phyloP scores from a whole-genome alignment of 2,888 invertebrate genomes.

The Orthosia gracilis region DNA sequence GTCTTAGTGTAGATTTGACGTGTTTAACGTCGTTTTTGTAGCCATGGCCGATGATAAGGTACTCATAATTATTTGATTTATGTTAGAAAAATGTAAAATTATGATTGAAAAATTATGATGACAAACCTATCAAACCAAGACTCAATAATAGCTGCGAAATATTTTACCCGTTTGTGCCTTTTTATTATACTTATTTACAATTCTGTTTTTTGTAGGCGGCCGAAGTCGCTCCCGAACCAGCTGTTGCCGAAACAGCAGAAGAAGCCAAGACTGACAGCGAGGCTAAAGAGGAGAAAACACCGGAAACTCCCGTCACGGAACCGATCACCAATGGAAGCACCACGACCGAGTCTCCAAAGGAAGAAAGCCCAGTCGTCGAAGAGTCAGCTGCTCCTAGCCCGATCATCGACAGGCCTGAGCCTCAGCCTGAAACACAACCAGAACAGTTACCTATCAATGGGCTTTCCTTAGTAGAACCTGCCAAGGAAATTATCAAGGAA shows the following conservation, averaged over 20 bases:
- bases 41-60: slow-evolving; percentile 85
- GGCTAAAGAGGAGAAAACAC: slow-evolving; percentile 84
- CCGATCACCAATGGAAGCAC: slow-evolving; percentile 87
- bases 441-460: slow-evolving; percentile 86
- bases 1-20: slow-evolving; percentile 74
- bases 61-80: slow-evolving; percentile 44
- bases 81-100: background rate
- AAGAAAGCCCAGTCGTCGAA: slow-evolving; percentile 68
- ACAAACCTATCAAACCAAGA: too few species aligned
- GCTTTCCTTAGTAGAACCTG: slow-evolving; percentile 83
- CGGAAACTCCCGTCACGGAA: slow-evolving; percentile 89
- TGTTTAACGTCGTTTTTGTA: slow-evolving; percentile 65
- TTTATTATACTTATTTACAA: slow-evolving; percentile 1
- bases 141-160: background rate
- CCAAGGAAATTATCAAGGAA: slow-evolving; percentile 74
- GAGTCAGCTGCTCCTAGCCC: slow-evolving; percentile 69
- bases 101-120: too few species aligned
- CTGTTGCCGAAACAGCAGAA: slow-evolving; percentile 77
- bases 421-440: slow-evolving; percentile 76
- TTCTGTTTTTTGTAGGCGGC: slow-evolving; percentile 80
- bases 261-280: slow-evolving; percentile 80
- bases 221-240: slow-evolving; percentile 82
- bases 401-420: slow-evolving; percentile 74
- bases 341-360: slow-evolving; percentile 84
- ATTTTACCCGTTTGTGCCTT: slow-evolving; percentile 11